phyloP scores from a whole-genome alignment of 2,888 invertebrate genomes.

The Orthosia incerta region DNA sequence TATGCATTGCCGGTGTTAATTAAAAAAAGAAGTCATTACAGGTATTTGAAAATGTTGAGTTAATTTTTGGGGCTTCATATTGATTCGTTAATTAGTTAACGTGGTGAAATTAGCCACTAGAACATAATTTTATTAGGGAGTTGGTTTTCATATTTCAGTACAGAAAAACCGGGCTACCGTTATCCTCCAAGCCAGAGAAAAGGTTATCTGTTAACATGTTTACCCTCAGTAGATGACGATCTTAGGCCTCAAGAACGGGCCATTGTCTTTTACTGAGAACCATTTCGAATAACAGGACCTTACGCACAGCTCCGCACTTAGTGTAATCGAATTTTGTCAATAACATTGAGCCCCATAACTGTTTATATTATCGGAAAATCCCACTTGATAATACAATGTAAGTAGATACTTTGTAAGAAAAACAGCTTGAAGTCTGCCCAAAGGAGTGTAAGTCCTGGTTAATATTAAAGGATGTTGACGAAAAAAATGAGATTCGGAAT shows the following conservation, averaged over 20 bases:
- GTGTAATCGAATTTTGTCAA: conserved; percentile 39
- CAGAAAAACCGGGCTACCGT: not conserved
- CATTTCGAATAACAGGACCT: conserved; percentile 35
- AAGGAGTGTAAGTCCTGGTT: conserved; percentile 47
- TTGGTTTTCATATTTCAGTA: not conserved
- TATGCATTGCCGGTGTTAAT: conserved; percentile 66
- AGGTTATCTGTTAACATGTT: conserved; percentile 25
- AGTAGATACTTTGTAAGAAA: conserved; percentile 29
- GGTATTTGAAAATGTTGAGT: conserved; percentile 39
- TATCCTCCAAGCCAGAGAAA: not conserved
- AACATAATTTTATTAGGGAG: not conserved
- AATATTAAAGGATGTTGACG: conserved; percentile 52
- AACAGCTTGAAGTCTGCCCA: conserved; percentile 22
- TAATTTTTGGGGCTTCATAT: conserved; percentile 54
- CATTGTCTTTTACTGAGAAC: conserved; percentile 48
- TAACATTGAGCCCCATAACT: conserved; percentile 18
- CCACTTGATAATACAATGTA: not conserved
- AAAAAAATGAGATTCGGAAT: conserved; percentile 61
- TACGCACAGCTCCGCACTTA: conserved; percentile 21
- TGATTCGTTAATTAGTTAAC: conserved; percentile 27
- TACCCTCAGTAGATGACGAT: conserved; percentile 15
- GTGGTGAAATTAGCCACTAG: not conserved
- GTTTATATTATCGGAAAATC: conserved; percentile 20
- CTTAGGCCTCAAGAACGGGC: conserved; percentile 21
- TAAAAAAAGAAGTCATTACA: conserved; percentile 63